phyloP scores from a whole-genome alignment of 2,113 vertebrate genomes.

The Oncorhynchus tshawytscha region DNA sequence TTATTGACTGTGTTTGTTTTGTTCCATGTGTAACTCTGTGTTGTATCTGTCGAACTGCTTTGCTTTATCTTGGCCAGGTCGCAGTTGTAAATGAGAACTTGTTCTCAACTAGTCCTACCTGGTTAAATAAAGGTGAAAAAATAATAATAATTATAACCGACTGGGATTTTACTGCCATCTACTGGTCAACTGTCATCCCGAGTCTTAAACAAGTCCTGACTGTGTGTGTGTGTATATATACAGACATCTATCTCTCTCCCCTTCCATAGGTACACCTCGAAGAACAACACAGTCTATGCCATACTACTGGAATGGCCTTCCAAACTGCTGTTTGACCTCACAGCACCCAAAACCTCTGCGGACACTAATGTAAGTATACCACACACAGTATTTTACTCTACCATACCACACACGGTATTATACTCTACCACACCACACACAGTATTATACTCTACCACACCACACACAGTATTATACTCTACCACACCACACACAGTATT shows the following conservation, averaged over 20 bases:
- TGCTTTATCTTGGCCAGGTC: too few relatives aligned
- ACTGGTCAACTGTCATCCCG: neutral
- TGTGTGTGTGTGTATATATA: neutral
- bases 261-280: conserved; percentile 56
- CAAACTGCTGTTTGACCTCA: conserved; percentile 27
- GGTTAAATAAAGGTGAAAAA: too few relatives aligned
- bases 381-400: neutral
- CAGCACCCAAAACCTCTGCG: conserved; percentile 52
- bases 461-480: too few relatives aligned
- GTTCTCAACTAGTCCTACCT: too few relatives aligned
- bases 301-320: conserved; percentile 43
- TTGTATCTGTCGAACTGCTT: too few relatives aligned
- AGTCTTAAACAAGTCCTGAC: neutral
- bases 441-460: too few relatives aligned
- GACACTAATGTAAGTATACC: conserved; percentile 44
- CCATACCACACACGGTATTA: too few relatives aligned
- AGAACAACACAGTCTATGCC: conserved; percentile 48
- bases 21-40: too few relatives aligned
- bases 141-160: neutral
- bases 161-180: neutral
- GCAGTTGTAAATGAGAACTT: too few relatives aligned
- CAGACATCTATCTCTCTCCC: neutral
- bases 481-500: too few relatives aligned
- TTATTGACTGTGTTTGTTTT: too few relatives aligned
- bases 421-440: too few relatives aligned